These are phyloP conservation scores for Laticauda colubrina DNA, from an alignment of 2,113 vertebrate genomes.

Conservation along the genomic window DNA sequence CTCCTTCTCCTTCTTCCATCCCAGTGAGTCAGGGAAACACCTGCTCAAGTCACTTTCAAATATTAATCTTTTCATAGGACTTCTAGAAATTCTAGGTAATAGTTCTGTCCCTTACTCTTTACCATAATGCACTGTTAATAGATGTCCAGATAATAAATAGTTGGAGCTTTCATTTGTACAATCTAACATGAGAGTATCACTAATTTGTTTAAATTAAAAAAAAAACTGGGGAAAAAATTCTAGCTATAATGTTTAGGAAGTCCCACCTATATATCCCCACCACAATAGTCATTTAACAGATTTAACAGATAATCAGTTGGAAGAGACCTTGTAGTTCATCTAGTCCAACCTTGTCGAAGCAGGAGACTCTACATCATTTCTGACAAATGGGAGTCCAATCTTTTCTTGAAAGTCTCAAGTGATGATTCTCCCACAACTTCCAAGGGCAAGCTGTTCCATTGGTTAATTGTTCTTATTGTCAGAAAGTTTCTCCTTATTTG, in stretches of 20 bases:
- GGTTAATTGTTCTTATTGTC: too few relatives aligned
- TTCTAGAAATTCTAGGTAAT: not conserved
- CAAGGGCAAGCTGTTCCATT: too few relatives aligned
- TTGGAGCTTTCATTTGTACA: slow-evolving; percentile 14
- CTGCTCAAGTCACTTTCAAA: not conserved
- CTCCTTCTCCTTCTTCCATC: not conserved
- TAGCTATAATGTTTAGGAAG: not conserved
- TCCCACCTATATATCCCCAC: not conserved
- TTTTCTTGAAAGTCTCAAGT: too few relatives aligned
- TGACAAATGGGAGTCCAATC: too few relatives aligned
- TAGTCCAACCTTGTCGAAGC: too few relatives aligned
- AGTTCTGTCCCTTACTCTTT: not conserved
- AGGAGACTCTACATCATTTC: too few relatives aligned
- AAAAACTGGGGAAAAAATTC: not conserved
- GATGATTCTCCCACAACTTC: too few relatives aligned
- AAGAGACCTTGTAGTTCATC: too few relatives aligned
- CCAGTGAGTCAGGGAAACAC: not conserved
- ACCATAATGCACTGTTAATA: not conserved
- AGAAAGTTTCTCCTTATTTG: too few relatives aligned
- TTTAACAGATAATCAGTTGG: too few relatives aligned
- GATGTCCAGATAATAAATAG: slow-evolving; percentile 3
- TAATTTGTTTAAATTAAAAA: not conserved
- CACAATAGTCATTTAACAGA: not conserved
- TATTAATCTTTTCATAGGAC: not conserved
- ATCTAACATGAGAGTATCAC: not conserved